Evolutionary conservation across 2,888 invertebrate species (phyloP), one percentile per base, ranked within the genome.

Genomic region (Cephonodes hylas): DNA sequence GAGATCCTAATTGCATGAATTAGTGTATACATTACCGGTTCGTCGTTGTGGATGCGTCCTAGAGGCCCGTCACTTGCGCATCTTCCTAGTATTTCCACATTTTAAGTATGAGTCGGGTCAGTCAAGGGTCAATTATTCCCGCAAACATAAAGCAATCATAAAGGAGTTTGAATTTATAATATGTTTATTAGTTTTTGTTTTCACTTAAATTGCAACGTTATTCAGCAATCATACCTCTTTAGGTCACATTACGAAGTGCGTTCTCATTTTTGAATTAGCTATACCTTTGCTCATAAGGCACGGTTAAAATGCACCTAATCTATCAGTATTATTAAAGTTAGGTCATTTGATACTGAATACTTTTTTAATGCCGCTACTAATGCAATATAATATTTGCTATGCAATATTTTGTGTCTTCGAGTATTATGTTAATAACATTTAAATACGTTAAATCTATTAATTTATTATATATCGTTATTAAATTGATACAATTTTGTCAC

Each of bases 31-130:
- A 74, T 77, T 74, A 80, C 80, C 73, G 79, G 80, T 80, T 79
- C 67, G 61, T 62, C 57, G 63, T 27, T 20, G 18, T 53, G 31
- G 53, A 53, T 18, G 18, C 53, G 15, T 31, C 18, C 15, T 27
- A 53, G 18, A 53, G 8, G n/a, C 34, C 42, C 23, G 5, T 42
- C 38, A 27, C 34, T 58, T 42, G 27, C 71, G 70, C 73, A 73
- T 74, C 78, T 77, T 79, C 77, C 79, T 77, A 69, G 79, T 81
- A 73, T 83, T 79, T 79, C 80, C 73, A 81, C 80, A 83, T 76
- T 67, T 66, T 66, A 69, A 69, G 73, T 71, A 64, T 63, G 66
- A 70, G 70, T 70, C 66, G 65, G 76, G 78, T 74, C 79, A 74
- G 74, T 69, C 71, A 70, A 64, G 67, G 79, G 78, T 83, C 81